phyloP scores from a whole-genome alignment of 1,140 invertebrate genomes.

The Scaptomyza hsui region DNA sequence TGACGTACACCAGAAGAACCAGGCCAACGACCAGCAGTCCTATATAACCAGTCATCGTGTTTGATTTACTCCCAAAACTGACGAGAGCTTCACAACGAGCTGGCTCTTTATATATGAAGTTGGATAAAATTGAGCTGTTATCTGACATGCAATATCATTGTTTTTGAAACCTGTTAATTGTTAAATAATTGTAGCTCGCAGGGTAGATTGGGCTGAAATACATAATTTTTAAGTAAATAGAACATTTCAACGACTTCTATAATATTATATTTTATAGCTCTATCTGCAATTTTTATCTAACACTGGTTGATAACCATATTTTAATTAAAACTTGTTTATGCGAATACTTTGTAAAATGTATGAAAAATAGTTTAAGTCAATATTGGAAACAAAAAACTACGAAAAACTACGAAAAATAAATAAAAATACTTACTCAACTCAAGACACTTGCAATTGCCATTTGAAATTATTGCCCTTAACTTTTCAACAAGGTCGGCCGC shows the following conservation, averaged over 20 bases:
- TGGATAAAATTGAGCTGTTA: neutral
- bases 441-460: too few relatives aligned
- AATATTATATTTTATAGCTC: too few relatives aligned
- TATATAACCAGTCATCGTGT: conserved; percentile 37
- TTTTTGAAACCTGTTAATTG: conserved; percentile 10
- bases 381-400: too few relatives aligned
- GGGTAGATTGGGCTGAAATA: neutral
- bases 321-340: too few relatives aligned
- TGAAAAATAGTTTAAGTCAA: too few relatives aligned
- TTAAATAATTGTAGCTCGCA: conserved; percentile 12
- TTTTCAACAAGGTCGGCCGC: conserved; percentile 38
- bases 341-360: too few relatives aligned
- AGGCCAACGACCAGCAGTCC: neutral
- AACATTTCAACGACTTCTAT: conserved; percentile 9
- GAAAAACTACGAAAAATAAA: too few relatives aligned
- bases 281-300: neutral
- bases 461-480: conserved; percentile 28
- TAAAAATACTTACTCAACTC: too few relatives aligned
- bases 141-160: conserved; percentile 52
- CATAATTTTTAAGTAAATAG: neutral
- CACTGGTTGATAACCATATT: neutral
- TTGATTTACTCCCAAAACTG: conserved; percentile 3
- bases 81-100: neutral
- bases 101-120: conserved; percentile 15
- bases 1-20: conserved; percentile 16